These are phyloP conservation scores for Tapirus indicus DNA, from an alignment of 2,797 vertebrate genomes.

Conservation along the genomic window DNA sequence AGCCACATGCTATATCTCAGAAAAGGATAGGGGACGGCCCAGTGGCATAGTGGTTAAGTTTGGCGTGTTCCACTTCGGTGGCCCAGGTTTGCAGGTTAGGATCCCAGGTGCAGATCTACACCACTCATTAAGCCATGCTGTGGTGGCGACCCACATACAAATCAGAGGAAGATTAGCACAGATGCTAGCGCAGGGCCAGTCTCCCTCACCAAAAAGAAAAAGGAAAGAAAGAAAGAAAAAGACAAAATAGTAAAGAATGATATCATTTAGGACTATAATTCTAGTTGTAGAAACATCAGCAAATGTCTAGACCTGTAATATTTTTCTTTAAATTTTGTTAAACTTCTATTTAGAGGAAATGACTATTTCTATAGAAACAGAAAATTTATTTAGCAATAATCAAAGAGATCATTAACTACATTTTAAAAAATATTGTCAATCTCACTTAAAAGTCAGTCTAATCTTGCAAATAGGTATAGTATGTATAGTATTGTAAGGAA, in stretches of 20 bases:
- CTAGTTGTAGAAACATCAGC: background rate
- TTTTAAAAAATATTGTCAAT: background rate
- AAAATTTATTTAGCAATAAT: background rate
- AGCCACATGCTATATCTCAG: background rate
- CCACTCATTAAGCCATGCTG: too few relatives aligned
- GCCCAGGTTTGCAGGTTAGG: too few relatives aligned
- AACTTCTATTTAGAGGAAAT: background rate
- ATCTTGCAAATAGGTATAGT: background rate
- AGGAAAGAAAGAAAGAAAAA: background rate
- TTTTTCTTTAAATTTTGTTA: background rate
- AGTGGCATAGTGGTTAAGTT: too few relatives aligned
- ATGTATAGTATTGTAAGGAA: background rate
- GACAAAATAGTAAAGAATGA: background rate
- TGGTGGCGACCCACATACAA: too few relatives aligned
- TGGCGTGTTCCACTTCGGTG: too few relatives aligned
- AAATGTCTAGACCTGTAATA: background rate
- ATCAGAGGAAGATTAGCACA: too few relatives aligned
- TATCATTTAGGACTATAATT: background rate
- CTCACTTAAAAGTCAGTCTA: background rate
- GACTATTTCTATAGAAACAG: conserved; percentile 1
- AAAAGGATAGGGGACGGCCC: background rate
- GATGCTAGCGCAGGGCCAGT: too few relatives aligned
- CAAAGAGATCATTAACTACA: background rate
- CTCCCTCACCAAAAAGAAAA: too few relatives aligned
- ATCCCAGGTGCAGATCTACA: too few relatives aligned